Percentiles rank a stretch among this genome's conserved stretches.
Conservation (phyloP, 2,888 invertebrate species). For the Chalcosyrphus nemorum region DNA sequence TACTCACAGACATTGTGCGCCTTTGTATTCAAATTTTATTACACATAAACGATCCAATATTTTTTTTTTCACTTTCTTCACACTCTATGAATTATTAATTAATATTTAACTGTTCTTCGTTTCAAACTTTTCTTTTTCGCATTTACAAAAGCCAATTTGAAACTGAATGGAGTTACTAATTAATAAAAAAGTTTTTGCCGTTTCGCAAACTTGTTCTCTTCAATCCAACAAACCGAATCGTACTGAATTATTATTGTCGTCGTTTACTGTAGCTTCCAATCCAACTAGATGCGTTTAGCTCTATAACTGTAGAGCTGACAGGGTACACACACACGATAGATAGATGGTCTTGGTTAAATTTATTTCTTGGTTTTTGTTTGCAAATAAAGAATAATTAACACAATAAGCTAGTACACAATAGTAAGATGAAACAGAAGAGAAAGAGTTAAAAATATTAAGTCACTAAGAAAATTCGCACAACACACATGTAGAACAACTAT, state of each 20-base stretch:
- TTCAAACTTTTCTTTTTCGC: conserved; percentile 43
- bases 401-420: conserved; percentile 45
- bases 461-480: conserved; percentile 47
- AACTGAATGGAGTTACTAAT: conserved; percentile 34
- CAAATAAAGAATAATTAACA: conserved; percentile 65
- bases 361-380: conserved; percentile 61
- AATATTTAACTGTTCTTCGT: conserved; percentile 1
- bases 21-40: conserved; percentile 25
- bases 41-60: conserved; percentile 10
- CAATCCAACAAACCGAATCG: conserved; percentile 68
- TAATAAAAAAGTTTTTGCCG: conserved; percentile 7
- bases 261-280: conserved; percentile 49
- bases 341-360: conserved; percentile 54
- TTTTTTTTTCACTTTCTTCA: conserved; percentile 22
- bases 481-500: conserved; percentile 28
- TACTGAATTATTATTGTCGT: conserved; percentile 61
- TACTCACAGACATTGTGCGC: conserved; percentile 74
- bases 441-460: conserved; percentile 44
- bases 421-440: conserved; percentile 48
- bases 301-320: conserved; percentile 27
- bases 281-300: conserved; percentile 59
- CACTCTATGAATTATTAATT: neutral
- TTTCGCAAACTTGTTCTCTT: conserved; percentile 48
- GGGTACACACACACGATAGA: conserved; percentile 32
- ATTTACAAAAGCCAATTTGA: conserved; percentile 54